Evolutionary conservation across 2,797 vertebrate genomes (phyloP).

Genomic region (Sebastes baramenuke): DNA sequence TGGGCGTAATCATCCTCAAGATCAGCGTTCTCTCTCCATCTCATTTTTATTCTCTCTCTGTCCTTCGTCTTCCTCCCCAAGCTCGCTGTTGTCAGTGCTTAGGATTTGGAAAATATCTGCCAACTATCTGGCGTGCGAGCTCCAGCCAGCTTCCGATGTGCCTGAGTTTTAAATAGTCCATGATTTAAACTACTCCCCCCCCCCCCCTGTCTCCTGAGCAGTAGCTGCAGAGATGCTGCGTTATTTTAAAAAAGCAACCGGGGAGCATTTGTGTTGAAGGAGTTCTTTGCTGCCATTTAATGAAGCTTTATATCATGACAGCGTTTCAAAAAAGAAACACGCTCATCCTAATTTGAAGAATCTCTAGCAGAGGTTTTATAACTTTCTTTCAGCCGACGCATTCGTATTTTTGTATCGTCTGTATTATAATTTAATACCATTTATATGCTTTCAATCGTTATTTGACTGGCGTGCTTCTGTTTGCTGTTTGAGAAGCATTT

Average conservation of each 20-base stretch:
- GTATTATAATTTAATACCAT: constrained; percentile 15
- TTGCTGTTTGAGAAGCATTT: constrained; percentile 4
- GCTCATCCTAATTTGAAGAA: constrained; percentile 17
- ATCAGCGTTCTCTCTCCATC: constrained; percentile 12
- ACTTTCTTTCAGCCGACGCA: background rate
- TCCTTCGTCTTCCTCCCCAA: constrained; percentile 2
- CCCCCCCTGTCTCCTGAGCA: constrained; percentile 30
- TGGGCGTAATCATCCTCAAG: constrained; percentile 21
- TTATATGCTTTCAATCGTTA: constrained; percentile 21
- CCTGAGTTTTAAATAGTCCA: constrained; percentile 47
- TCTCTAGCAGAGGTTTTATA: background rate
- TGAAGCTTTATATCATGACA: constrained; percentile 33
- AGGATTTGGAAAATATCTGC: constrained; percentile 34
- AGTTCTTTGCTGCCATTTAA: constrained; percentile 48
- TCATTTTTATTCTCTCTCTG: constrained; percentile 18
- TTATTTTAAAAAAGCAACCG: constrained; percentile 44
- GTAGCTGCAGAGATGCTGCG: constrained; percentile 29
- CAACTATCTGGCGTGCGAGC: constrained; percentile 13
- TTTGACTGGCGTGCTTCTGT: constrained; percentile 24
- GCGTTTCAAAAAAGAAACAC: constrained; percentile 7
- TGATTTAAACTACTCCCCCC: constrained; percentile 42
- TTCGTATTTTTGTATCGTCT: constrained; percentile 8
- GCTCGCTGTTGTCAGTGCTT: constrained; percentile 18
- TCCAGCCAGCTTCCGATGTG: constrained; percentile 26
- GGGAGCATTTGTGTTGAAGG: constrained; percentile 50